Percentiles rank a stretch among this genome's conserved stretches.
These are phyloP conservation scores for Cichlasoma orientale DNA, from an alignment of 2,797 vertebrate genomes.

Conservation along the genomic window DNA sequence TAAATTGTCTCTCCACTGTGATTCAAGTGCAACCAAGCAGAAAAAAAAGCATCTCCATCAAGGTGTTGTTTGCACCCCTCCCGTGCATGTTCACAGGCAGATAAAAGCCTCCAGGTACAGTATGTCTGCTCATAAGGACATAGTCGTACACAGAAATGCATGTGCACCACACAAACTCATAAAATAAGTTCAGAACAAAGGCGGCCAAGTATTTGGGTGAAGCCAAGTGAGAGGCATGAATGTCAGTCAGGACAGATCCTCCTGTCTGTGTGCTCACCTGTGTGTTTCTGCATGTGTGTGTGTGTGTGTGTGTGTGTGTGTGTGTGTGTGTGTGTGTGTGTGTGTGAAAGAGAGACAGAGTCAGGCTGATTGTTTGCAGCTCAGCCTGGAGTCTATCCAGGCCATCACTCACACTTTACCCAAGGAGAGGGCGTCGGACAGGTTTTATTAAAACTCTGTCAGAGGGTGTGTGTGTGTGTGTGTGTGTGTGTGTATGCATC, in stretches of 20 bases:
- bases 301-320: constrained; percentile 35
- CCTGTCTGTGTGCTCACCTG: constrained; percentile 44
- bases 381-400: constrained; percentile 71
- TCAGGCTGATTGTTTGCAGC: constrained; percentile 55
- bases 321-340: constrained; percentile 33
- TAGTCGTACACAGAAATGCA: constrained; percentile 6
- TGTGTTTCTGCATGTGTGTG: constrained; percentile 28
- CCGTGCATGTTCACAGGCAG: constrained; percentile 3
- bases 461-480: constrained; percentile 49
- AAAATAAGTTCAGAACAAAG: constrained; percentile 56
- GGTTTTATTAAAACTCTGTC: constrained; percentile 85
- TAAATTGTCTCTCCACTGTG: constrained; percentile 55
- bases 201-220: constrained; percentile 50
- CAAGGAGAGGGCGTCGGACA: constrained; percentile 75
- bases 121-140: not conserved
- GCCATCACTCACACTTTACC: constrained; percentile 78
- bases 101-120: constrained; percentile 16
- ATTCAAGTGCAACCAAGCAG: constrained; percentile 50
- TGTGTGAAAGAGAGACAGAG: constrained; percentile 19
- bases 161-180: constrained; percentile 21
- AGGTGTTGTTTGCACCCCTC: constrained; percentile 21
- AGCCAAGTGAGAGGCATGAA: constrained; percentile 50
- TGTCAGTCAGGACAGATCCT: constrained; percentile 63
- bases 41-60: constrained; percentile 44
- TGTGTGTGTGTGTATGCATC: constrained; percentile 37